These are phyloP conservation scores for Promerops cafer DNA, from an alignment of 2,113 vertebrate species.

Conservation along the genomic window DNA sequence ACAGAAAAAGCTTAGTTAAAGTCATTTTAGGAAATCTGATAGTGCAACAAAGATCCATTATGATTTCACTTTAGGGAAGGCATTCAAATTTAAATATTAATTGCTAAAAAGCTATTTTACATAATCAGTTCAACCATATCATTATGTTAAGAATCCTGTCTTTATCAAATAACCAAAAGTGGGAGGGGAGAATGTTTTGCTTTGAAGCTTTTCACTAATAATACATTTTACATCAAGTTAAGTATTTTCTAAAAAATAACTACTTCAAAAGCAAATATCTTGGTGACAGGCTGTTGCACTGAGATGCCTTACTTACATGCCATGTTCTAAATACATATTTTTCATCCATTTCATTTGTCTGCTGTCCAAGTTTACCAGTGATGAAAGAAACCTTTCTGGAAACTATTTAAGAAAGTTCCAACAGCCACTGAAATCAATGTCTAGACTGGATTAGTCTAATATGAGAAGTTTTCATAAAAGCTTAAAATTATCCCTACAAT, in stretches of 20 bases:
- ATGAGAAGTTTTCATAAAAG: background rate
- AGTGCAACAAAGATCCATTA: background rate
- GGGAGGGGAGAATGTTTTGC: background rate
- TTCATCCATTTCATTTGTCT: slow-evolving; percentile 33
- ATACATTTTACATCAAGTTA: background rate
- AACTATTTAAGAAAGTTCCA: background rate
- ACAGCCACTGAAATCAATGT: background rate
- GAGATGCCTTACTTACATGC: background rate
- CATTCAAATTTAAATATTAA: slow-evolving; percentile 40
- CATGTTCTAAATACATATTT: background rate
- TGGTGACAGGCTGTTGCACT: background rate
- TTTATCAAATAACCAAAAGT: slow-evolving; percentile 38
- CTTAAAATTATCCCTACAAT: background rate
- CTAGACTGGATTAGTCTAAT: background rate
- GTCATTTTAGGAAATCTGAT: slow-evolving; percentile 4
- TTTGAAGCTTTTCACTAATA: slow-evolving; percentile 19
- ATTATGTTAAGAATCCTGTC: slow-evolving; percentile 34
- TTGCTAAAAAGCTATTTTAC: slow-evolving; percentile 50
- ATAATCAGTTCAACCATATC: slow-evolving; percentile 19
- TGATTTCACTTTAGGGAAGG: background rate
- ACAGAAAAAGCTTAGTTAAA: background rate
- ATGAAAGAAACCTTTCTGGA: slow-evolving; percentile 38
- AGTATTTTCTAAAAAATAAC: background rate
- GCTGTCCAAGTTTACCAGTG: slow-evolving; percentile 15
- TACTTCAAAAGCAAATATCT: background rate